A percentile compares a stretch with the other conserved stretches of the same genome.
These are phyloP conservation scores for Eupelmus urozonus DNA, from an alignment of 2,888 invertebrate genomes.

Conservation along the genomic window DNA sequence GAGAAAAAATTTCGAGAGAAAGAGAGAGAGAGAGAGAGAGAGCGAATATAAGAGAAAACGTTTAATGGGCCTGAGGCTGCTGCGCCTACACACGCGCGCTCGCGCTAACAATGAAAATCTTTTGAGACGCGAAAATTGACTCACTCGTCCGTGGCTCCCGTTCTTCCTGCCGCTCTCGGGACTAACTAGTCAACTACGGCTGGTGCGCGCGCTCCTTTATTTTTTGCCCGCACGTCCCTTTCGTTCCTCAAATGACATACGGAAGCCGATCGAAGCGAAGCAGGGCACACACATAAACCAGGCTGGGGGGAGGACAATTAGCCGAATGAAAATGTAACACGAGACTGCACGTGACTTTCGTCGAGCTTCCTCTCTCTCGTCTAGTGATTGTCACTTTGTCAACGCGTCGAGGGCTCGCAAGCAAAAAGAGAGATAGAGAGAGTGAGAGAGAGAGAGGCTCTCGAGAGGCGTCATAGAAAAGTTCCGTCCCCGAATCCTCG, in stretches of 20 bases:
- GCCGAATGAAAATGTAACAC: constrained; percentile 77
- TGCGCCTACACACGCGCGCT: not conserved
- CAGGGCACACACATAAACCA: constrained; percentile 2
- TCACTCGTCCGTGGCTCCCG: constrained; percentile 26
- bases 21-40: constrained; percentile 1
- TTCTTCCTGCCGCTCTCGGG: not conserved
- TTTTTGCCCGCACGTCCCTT: constrained; percentile 18
- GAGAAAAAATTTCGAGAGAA: no score
- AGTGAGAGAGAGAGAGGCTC: constrained; percentile 60
- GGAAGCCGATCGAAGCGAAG: constrained; percentile 6
- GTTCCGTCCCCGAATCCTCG: constrained; percentile 63
- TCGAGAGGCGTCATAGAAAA: constrained; percentile 58
- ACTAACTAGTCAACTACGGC: constrained; percentile 45
- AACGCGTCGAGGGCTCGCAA: constrained; percentile 67
- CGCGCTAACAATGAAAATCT: constrained; percentile 56
- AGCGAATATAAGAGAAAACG: constrained; percentile 21
- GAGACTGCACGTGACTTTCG: constrained; percentile 76
- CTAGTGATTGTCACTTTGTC: constrained; percentile 75
- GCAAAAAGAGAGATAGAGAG: constrained; percentile 56
- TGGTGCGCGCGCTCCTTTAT: not conserved
- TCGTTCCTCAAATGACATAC: constrained; percentile 45
- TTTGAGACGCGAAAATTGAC: constrained; percentile 51
- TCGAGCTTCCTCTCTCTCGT: constrained; percentile 62
- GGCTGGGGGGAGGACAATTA: constrained; percentile 69
- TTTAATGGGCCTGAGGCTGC: constrained; percentile 49